phyloP scores from a whole-genome alignment of 2,888 invertebrate species.

The Plebejus argus region DNA sequence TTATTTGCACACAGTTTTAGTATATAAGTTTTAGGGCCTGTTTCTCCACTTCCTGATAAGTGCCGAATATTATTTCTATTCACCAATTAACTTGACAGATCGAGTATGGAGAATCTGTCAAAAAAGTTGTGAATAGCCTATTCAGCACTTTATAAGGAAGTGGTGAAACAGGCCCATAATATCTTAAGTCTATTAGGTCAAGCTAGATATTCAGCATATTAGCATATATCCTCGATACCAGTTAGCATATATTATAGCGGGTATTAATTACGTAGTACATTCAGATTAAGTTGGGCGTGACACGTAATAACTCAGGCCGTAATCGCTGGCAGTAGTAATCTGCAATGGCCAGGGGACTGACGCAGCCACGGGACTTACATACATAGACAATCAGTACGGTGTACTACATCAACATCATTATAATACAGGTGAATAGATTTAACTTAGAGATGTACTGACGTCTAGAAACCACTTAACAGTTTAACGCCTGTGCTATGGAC shows the following conservation, averaged over 20 bases:
- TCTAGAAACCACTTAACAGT: not conserved
- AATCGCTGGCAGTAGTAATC: constrained; percentile 15
- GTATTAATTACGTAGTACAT: constrained; percentile 7
- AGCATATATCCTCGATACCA: not conserved
- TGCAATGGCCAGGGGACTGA: not conserved
- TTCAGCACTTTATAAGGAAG: too few relatives aligned
- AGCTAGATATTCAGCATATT: not conserved
- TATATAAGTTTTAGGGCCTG: too few relatives aligned
- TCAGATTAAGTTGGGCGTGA: constrained; percentile 14
- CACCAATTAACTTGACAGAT: too few relatives aligned
- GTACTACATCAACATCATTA: too few relatives aligned
- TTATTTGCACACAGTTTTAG: too few relatives aligned
- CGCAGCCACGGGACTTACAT: not conserved
- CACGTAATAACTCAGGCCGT: not conserved
- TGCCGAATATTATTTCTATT: too few relatives aligned
- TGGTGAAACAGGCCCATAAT: too few relatives aligned
- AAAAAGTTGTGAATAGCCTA: too few relatives aligned
- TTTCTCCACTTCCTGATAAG: too few relatives aligned
- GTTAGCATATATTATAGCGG: not conserved
- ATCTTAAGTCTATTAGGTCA: not conserved
- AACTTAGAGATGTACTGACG: not conserved
- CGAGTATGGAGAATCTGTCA: too few relatives aligned
- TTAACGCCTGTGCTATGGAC: not conserved
- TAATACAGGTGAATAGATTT: too few relatives aligned
- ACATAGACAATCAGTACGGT: too few relatives aligned